Conservation (phyloP, 2,888 invertebrate genomes). For the Lagria hirta region DNA sequence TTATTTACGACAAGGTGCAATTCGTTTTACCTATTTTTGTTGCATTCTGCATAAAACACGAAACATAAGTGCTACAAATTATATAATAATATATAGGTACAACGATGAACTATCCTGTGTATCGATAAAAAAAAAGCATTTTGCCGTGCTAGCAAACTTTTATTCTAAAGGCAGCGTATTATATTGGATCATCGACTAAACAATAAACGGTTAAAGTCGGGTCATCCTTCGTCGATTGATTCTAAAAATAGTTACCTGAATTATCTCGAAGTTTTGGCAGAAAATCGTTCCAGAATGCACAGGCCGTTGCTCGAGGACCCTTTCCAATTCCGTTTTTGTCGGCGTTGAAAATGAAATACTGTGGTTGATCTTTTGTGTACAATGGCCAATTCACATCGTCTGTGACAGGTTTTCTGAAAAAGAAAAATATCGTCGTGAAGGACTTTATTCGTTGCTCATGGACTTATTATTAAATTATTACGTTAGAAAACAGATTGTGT, state of each 20-base stretch:
- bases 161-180: too few relatives aligned
- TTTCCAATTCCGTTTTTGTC: slow-evolving; percentile 68
- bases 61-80: too few relatives aligned
- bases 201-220: too few relatives aligned
- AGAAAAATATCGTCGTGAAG: slow-evolving; percentile 23
- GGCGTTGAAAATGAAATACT: slow-evolving; percentile 88
- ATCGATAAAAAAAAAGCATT: too few relatives aligned
- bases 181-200: too few relatives aligned
- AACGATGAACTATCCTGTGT: too few relatives aligned
- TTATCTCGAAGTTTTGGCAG: slow-evolving; percentile 83
- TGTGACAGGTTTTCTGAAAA: slow-evolving; percentile 62
- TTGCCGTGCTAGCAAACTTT: too few relatives aligned
- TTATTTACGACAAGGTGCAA: too few relatives aligned
- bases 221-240: too few relatives aligned
- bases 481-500: slow-evolving; percentile 5
- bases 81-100: too few relatives aligned
- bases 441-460: slow-evolving; percentile 1
- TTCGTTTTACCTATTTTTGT: too few relatives aligned
- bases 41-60: too few relatives aligned
- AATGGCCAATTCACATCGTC: slow-evolving; percentile 84
- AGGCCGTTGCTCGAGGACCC: slow-evolving; percentile 82
- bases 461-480: slow-evolving; percentile 9
- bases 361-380: slow-evolving; percentile 81
- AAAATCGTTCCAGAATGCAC: slow-evolving; percentile 97
- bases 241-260: slow-evolving; percentile 60